Evolutionary conservation across 2,113 vertebrate genomes (phyloP).

Genomic region (Menura novaehollandiae): DNA sequence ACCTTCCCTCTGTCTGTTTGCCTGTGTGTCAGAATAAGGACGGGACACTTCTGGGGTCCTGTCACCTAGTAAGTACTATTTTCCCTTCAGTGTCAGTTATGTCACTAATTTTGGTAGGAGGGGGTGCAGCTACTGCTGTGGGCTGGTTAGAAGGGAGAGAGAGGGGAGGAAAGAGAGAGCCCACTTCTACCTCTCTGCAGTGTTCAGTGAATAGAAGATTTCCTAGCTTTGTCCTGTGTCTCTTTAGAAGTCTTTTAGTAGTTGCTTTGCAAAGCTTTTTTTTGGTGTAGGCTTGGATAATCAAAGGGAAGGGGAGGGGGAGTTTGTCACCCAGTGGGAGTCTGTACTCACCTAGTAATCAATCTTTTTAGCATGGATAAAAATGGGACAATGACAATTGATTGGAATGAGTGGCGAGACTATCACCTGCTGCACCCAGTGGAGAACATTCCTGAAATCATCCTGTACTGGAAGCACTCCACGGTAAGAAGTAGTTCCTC

Average conservation of each 20-base stretch:
- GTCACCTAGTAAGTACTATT: conserved; percentile 93
- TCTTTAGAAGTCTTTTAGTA: conserved; percentile 3
- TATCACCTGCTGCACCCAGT: conserved; percentile 92
- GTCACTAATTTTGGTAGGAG: background rate
- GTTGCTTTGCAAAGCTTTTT: conserved; percentile 19
- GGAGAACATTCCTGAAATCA: conserved; percentile 95
- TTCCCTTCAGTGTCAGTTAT: conserved; percentile 60
- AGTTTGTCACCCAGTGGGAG: background rate
- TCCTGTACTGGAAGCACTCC: conserved; percentile 97
- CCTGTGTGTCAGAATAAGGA: conserved; percentile 92
- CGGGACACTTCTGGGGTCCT: conserved; percentile 91
- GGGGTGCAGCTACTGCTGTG: background rate
- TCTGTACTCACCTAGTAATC: background rate
- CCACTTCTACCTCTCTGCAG: background rate
- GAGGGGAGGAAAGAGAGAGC: background rate
- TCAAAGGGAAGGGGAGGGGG: background rate
- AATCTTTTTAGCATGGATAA: conserved; percentile 88
- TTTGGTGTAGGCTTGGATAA: background rate
- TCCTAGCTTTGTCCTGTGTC: conserved; percentile 19
- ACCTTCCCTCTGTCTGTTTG: conserved; percentile 73
- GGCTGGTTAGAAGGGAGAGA: background rate
- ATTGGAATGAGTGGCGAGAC: conserved; percentile 96
- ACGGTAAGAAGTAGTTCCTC: conserved; percentile 75
- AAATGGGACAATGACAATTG: conserved; percentile 95
- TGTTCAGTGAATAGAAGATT: background rate